Conservation (phyloP, 1,140 invertebrate species). For the Drosophila eugracilis region DNA sequence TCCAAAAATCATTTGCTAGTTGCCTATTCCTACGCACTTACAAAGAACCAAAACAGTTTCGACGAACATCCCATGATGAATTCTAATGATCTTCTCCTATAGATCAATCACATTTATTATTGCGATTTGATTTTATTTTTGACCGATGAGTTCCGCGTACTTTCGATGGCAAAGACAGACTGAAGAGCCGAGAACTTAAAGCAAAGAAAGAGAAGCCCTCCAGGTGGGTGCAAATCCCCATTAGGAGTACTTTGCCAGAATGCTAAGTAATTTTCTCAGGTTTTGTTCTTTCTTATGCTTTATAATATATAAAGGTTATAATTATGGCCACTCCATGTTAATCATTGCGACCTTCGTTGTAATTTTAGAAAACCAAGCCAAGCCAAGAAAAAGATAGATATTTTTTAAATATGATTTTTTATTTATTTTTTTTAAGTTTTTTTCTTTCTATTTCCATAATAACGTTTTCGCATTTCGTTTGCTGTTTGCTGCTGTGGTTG, state of each 20-base stretch:
- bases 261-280: conserved; percentile 51
- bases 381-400: conserved; percentile 8
- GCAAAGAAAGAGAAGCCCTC: conserved; percentile 33
- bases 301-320: conserved; percentile 24
- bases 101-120: conserved; percentile 26
- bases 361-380: conserved; percentile 9
- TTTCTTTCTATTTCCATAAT: conserved; percentile 77
- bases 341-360: conserved; percentile 46
- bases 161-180: conserved; percentile 46
- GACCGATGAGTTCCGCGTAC: conserved; percentile 51
- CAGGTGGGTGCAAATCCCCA: conserved; percentile 30
- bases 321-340: conserved; percentile 47
- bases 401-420: conserved; percentile 79
- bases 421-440: conserved; percentile 71
- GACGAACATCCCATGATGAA: conserved; percentile 59
- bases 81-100: conserved; percentile 34
- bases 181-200: conserved; percentile 43
- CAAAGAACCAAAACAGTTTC: conserved; percentile 55
- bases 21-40: conserved; percentile 49
- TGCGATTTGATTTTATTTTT: not conserved
- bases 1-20: not conserved
- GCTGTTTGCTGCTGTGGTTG: conserved; percentile 52
- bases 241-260: conserved; percentile 49
- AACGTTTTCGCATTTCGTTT: conserved; percentile 74
- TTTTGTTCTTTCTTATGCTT: not conserved